These are phyloP conservation scores for Brenthis hecate DNA, from an alignment of 2,888 invertebrate species.

Conservation along the genomic window DNA sequence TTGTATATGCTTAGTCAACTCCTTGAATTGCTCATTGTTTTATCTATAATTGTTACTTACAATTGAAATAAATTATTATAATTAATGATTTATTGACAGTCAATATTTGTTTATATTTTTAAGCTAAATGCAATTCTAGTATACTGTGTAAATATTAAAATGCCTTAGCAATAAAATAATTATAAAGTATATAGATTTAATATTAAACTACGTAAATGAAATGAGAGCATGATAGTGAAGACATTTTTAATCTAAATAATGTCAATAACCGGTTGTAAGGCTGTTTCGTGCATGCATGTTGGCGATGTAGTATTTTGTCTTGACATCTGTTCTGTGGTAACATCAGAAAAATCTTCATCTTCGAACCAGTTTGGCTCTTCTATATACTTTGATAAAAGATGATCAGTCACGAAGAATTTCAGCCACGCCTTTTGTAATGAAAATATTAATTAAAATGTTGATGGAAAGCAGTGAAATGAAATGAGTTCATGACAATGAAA, in stretches of 20 bases:
- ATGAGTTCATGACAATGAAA: not conserved
- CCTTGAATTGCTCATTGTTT: conserved; percentile 15
- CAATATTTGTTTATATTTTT: conserved; percentile 1
- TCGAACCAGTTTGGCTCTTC: conserved; percentile 78
- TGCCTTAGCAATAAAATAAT: not conserved
- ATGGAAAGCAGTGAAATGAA: conserved; percentile 35
- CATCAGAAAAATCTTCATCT: conserved; percentile 62
- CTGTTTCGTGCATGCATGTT: conserved; percentile 68
- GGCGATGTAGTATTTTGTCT: conserved; percentile 61
- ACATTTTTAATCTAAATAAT: conserved; percentile 63
- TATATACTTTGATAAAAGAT: conserved; percentile 74
- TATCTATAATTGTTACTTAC: not conserved
- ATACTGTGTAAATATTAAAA: not conserved
- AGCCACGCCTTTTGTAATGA: conserved; percentile 74
- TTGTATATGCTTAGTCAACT: conserved; percentile 1
- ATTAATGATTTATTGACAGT: not conserved
- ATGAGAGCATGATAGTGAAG: conserved; percentile 47
- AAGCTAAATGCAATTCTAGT: conserved; percentile 13
- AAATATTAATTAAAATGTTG: conserved; percentile 32
- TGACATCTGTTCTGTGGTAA: conserved; percentile 67
- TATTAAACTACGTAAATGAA: conserved; percentile 51
- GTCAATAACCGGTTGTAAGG: conserved; percentile 78
- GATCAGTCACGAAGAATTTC: conserved; percentile 82
- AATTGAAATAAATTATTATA: not conserved
- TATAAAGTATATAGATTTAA: conserved; percentile 35